Evolutionary conservation across 2,888 invertebrate species (phyloP), one percentile per base, ranked within the genome.

Genomic region (Eustalomyia histrio): DNA sequence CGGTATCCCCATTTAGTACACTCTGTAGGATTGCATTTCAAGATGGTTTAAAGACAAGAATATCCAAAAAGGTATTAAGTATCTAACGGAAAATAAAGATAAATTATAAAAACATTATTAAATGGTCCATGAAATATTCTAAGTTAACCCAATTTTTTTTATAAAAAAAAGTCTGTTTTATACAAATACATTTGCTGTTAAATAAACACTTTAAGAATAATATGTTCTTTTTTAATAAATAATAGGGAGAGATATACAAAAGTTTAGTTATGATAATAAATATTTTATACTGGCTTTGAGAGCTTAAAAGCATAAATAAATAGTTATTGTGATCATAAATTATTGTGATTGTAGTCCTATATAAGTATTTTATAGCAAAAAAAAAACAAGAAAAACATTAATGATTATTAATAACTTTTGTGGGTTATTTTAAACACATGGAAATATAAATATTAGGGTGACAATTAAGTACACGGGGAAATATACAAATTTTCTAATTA

Each of bases 251-350:
- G 7, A 29, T 6, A 4, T 21, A 21, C 21, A 21, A 3, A 21
- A 21, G 21, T 29, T 29, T 29, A 29, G 29, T 29, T 29, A 6
- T 29, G 1, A 29, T 29, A 29, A 29, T 29, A 29, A 29, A 29
- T 29, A 29, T 29, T 4, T 29, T 7, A 4, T 6, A 29, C 7
- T 29, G 7, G 3, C 29, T 29, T 29, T 29, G 7, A 29, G 1
- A 6, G 29, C 29, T 6, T 29, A 29, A 29, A 7, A 39, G 12
- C 14, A 61, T 35, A 71, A 71, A 68, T 24, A 12, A 24, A 71
- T 61, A 17, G 24, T 71, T 71, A 39, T 29, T 29, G 7, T 21
- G 61, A 52, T 60, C 24, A 61, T 39, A 53, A 61, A 61, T 60
- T 53, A 71, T 71, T 60, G 52, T 39, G 24, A 71, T 53, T 61